phyloP scores from a whole-genome alignment of 1,140 invertebrate genomes.

The Drosophila chauvacae region DNA sequence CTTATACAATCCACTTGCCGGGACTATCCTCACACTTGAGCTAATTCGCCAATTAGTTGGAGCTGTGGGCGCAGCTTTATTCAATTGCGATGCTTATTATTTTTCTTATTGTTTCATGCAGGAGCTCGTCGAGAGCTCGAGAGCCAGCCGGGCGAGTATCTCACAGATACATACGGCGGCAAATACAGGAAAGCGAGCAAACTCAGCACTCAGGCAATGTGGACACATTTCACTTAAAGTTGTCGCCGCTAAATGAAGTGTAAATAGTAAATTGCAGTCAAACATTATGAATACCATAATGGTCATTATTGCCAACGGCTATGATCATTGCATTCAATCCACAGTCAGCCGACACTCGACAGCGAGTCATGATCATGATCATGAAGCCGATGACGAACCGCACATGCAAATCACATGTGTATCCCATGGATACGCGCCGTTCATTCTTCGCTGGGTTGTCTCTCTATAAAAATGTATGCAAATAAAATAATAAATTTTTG shows the following conservation, averaged over 20 bases:
- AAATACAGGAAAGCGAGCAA: conserved; percentile 41
- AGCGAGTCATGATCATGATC: conserved; percentile 58
- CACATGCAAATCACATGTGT: conserved; percentile 80
- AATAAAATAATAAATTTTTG: conserved; percentile 73
- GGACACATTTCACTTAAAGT: conserved; percentile 82
- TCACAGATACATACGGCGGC: conserved; percentile 49
- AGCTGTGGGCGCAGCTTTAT: conserved; percentile 46
- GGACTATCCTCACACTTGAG: conserved; percentile 49
- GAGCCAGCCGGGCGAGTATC: conserved; percentile 25
- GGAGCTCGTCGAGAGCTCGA: background rate
- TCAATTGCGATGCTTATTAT: conserved; percentile 49
- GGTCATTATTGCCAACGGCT: conserved; percentile 31
- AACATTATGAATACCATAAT: conserved; percentile 76
- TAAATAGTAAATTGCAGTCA: conserved; percentile 82
- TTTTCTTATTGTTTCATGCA: conserved; percentile 43
- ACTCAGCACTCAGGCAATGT: conserved; percentile 64
- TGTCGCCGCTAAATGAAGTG: conserved; percentile 81
- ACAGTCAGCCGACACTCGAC: conserved; percentile 37
- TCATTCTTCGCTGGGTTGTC: conserved; percentile 45
- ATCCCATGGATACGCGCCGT: conserved; percentile 50
- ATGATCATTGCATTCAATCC: conserved; percentile 50
- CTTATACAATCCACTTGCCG: conserved; percentile 52
- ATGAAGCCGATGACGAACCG: conserved; percentile 71
- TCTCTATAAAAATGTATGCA: conserved; percentile 77
- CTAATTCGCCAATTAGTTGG: conserved; percentile 68